Evolutionary conservation across 2,797 vertebrate genomes (phyloP).

Genomic region (Parauchenoglanis ngamensis): DNA sequence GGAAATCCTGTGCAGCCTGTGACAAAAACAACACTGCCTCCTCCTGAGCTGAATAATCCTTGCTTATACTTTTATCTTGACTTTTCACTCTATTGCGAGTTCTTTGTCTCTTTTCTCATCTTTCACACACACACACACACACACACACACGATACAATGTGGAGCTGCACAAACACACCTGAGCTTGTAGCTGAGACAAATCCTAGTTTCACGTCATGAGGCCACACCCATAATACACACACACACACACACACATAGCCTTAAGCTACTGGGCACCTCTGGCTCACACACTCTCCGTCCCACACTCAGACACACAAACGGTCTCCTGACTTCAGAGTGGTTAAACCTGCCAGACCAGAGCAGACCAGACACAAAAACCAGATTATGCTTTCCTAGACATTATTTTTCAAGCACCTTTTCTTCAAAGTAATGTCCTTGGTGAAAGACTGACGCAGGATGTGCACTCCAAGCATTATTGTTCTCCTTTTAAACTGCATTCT

Average conservation of each 20-base stretch:
- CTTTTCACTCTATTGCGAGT: constrained; percentile 20
- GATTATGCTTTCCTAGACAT: constrained; percentile 1
- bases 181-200: constrained; percentile 68
- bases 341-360: constrained; percentile 70
- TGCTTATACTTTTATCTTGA: constrained; percentile 25
- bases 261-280: constrained; percentile 26
- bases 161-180: constrained; percentile 69
- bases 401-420: neutral
- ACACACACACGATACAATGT: constrained; percentile 30
- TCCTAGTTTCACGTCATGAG: constrained; percentile 60
- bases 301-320: constrained; percentile 35
- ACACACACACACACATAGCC: constrained; percentile 14
- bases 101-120: constrained; percentile 21
- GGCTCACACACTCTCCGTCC: constrained; percentile 43
- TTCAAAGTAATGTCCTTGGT: neutral
- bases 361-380: constrained; percentile 42
- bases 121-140: constrained; percentile 12
- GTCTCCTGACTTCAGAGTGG: constrained; percentile 62
- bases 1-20: constrained; percentile 67
- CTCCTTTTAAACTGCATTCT: constrained; percentile 32
- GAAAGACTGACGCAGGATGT: neutral
- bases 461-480: neutral
- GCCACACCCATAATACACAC: constrained; percentile 68
- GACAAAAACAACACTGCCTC: constrained; percentile 41
- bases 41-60: constrained; percentile 29